phyloP scores from a whole-genome alignment of 2,888 invertebrate species.

The Venusia cambrica region DNA sequence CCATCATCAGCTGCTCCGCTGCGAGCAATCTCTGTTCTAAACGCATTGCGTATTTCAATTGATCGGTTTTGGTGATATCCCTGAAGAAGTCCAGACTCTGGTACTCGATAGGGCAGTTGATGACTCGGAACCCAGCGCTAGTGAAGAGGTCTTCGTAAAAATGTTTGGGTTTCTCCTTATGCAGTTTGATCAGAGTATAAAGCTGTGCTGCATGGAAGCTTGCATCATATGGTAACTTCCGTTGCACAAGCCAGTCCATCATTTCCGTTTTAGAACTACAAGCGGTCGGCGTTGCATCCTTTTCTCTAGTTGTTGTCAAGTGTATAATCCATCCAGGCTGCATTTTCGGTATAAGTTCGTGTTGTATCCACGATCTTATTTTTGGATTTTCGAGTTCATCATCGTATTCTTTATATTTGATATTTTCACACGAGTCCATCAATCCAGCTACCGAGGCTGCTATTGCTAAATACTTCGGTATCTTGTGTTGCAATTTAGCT shows the following conservation, averaged over 20 bases:
- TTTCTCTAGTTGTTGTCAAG: conserved; percentile 8
- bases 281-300: conserved; percentile 3
- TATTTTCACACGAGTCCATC: not conserved
- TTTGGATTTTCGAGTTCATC: not conserved
- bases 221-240: conserved; percentile 9
- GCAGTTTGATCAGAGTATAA: conserved; percentile 11
- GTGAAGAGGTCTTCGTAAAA: conserved; percentile 21
- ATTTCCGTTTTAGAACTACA: conserved; percentile 7
- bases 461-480: conserved; percentile 5
- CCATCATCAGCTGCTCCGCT: conserved; percentile 16
- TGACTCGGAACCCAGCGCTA: conserved; percentile 12
- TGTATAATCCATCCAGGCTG: conserved; percentile 10
- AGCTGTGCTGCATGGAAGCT: conserved; percentile 13
- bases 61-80: conserved; percentile 1
- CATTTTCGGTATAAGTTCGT: conserved; percentile 9
- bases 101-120: conserved; percentile 16
- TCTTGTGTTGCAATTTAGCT: not conserved
- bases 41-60: conserved; percentile 4
- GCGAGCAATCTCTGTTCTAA: conserved; percentile 8
- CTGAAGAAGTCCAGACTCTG: conserved; percentile 15
- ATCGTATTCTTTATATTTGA: not conserved
- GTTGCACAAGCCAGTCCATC: conserved; percentile 14
- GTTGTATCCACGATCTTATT: conserved; percentile 17
- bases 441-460: conserved; percentile 15
- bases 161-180: conserved; percentile 2